Base-by-base conservation (phyloP, 1,140 invertebrate genomes). In the Phortica variegata region DNA sequence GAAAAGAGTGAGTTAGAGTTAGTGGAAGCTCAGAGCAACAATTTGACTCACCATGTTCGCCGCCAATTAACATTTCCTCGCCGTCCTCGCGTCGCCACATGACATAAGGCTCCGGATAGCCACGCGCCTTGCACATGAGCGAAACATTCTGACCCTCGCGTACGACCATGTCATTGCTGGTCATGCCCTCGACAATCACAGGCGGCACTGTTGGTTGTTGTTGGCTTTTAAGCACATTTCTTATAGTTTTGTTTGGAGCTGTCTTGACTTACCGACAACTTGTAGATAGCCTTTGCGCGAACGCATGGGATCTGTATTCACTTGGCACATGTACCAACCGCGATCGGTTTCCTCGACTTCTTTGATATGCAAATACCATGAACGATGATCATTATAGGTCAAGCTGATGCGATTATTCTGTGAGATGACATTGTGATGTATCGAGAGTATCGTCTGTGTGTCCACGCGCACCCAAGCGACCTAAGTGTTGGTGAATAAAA, bases 51-150 rank as follows among this genome's bases (percentile, higher is more conserved):
- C 89, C 89, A 60, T 81, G 85, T 70, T 90, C 86, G 15, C 89
- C 88, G 69, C 90, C 91, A 76, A 90, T 91, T 73, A 88, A 85
- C 73, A 91, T 90, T 65, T 89, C 87, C 70, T 89, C 85, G 33
- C 89, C 88, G 65, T 95, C 91, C 77, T 93, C 91, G 33, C 91
- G 79, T 34, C 91, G 79, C 91, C 91, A 95, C 85, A 92, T 91
- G 52, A 93, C 86, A 65, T 91, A 93, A 38, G 92, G 92, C 51
- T 90, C 87, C 0, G 91, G 92, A 76, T 92, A 91, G 41, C 92
- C 91, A 12, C 82, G 83, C n/a, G 91, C 91, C 70, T 89, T 89
- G 75, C 93, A 96, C 34, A 84, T 85, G 75, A 95, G 79, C 12
- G 88, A 90, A 16, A 93, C 88, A 73, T 95, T 93, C 9, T 87